Percentiles rank a stretch among this genome's conserved stretches.
phyloP scores from a whole-genome alignment of 2,113 vertebrate species.

The Tor tambroides region DNA sequence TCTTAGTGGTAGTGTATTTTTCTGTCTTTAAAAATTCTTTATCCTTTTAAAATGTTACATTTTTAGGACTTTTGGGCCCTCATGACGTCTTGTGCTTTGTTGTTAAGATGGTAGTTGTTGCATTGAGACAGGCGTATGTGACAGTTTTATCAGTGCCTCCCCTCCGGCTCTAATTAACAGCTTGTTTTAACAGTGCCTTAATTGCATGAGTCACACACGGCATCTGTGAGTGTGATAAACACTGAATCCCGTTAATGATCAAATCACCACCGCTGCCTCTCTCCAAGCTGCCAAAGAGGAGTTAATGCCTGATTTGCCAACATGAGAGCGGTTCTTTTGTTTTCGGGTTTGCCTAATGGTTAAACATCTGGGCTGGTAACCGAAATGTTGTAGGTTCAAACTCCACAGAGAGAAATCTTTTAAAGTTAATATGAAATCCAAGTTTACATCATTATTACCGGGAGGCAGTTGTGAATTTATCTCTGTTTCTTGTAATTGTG shows the following conservation, averaged over 20 bases:
- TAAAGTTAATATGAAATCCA: background rate
- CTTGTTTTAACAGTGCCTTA: conserved; percentile 32
- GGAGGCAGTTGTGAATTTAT: background rate
- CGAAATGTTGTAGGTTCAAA: background rate
- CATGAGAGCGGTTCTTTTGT: background rate
- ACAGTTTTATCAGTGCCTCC: background rate
- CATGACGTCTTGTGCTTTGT: background rate
- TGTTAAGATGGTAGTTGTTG: background rate
- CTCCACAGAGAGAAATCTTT: background rate
- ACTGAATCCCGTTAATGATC: conserved; percentile 24
- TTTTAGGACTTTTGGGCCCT: background rate
- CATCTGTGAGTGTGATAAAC: conserved; percentile 11
- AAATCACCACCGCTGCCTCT: conserved; percentile 1
- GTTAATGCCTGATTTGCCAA: conserved; percentile 5
- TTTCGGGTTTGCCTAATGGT: background rate
- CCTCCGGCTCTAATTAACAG: conserved; percentile 32
- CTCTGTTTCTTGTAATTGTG: background rate
- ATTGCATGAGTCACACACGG: conserved; percentile 17
- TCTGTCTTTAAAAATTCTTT: background rate
- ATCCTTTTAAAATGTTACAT: background rate
- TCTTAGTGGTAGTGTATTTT: too few species aligned
- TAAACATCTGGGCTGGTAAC: conserved; percentile 6
- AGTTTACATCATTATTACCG: background rate
- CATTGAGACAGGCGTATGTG: background rate
- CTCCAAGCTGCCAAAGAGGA: background rate